Evolutionary conservation across 2,113 vertebrate genomes (phyloP).

Genomic region (Pithys albifrons): DNA sequence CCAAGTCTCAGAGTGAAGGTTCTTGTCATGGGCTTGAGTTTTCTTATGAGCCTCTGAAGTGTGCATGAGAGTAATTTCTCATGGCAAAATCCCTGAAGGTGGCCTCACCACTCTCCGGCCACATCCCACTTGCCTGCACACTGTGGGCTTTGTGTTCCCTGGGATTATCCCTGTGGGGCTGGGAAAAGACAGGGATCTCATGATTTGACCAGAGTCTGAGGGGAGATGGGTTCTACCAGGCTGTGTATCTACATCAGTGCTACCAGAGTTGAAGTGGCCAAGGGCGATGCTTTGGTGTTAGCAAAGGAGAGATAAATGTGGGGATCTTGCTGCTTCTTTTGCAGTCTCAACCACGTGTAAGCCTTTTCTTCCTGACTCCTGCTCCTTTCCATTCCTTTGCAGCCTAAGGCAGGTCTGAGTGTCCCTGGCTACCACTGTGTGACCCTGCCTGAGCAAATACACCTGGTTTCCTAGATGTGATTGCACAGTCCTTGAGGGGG

Average conservation of each 20-base stretch:
- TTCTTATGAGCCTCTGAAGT: background rate
- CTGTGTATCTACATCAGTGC: background rate
- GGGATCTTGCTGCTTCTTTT: background rate
- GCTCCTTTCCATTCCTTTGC: background rate
- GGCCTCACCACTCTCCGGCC: background rate
- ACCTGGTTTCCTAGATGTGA: background rate
- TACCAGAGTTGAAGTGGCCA: background rate
- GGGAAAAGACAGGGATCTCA: background rate
- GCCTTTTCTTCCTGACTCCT: background rate
- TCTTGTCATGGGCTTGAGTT: background rate
- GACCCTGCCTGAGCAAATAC: background rate
- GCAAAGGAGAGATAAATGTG: background rate
- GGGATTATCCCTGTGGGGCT: background rate
- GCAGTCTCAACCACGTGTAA: background rate
- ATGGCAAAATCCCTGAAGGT: background rate
- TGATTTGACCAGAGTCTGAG: background rate
- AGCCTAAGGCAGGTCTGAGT: background rate
- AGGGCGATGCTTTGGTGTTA: background rate
- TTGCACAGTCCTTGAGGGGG: background rate
- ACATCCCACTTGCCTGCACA: fast-evolving
- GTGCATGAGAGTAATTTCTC: fast-evolving
- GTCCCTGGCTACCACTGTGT: fast-evolving
- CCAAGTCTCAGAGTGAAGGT: background rate
- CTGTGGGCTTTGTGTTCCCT: background rate
- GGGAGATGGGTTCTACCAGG: background rate